Evolutionary conservation across 2,888 invertebrate species (phyloP).

Genomic region (Coenonympha glycerion): DNA sequence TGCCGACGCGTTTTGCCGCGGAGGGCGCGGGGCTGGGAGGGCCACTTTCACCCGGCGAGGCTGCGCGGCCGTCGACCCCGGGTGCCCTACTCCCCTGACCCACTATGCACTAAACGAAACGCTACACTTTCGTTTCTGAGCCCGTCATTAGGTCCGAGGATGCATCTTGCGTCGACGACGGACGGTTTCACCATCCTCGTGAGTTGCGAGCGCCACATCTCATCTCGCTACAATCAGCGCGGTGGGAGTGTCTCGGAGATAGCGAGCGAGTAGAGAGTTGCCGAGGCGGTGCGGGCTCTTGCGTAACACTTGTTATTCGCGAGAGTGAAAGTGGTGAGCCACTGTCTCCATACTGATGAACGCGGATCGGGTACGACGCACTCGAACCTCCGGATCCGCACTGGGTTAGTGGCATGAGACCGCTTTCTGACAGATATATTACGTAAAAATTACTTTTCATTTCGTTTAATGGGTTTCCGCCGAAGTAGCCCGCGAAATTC

Average conservation of each 20-base stretch:
- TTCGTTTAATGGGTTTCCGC: slow-evolving; percentile 29
- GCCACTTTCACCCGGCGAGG: slow-evolving; percentile 73
- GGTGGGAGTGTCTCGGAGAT: slow-evolving; percentile 38
- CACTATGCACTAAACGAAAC: slow-evolving; percentile 65
- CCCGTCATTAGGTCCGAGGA: slow-evolving; percentile 64
- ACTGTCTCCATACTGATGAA: slow-evolving; percentile 72
- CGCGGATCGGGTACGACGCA: slow-evolving; percentile 56
- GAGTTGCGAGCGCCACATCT: slow-evolving; percentile 31
- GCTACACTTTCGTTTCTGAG: slow-evolving; percentile 72
- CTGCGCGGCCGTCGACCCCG: slow-evolving; percentile 74
- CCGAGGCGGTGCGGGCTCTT: slow-evolving; percentile 43
- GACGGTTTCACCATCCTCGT: slow-evolving; percentile 43
- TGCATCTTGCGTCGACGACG: slow-evolving; percentile 50
- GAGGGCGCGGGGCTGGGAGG: slow-evolving; percentile 49
- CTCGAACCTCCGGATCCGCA: slow-evolving; percentile 48
- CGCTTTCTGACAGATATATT: slow-evolving; percentile 48
- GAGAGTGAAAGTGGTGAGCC: slow-evolving; percentile 71
- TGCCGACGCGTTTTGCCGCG: slow-evolving; percentile 49
- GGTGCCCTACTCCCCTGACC: slow-evolving; percentile 73
- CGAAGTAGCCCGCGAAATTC: too few species aligned
- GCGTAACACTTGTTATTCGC: slow-evolving; percentile 68
- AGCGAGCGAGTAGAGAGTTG: slow-evolving; percentile 57
- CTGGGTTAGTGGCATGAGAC: slow-evolving; percentile 63
- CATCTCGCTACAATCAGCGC: slow-evolving; percentile 38
- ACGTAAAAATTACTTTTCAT: slow-evolving; percentile 53